phyloP scores from a whole-genome alignment of 2,888 invertebrate species.

The Microctonus brassicae region DNA sequence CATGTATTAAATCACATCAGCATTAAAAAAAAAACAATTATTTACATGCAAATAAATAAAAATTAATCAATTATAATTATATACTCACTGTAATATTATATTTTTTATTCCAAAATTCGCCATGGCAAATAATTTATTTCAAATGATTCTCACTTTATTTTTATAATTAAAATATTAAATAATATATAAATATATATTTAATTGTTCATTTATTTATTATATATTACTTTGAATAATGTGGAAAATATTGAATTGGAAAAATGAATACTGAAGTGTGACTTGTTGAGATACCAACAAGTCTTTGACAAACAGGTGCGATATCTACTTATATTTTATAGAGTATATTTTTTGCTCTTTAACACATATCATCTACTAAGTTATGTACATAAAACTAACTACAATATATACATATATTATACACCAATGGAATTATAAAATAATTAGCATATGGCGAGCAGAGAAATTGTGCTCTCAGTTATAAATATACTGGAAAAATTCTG shows the following conservation, averaged over 20 bases:
- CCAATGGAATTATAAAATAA: not conserved
- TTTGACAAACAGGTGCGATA: not conserved
- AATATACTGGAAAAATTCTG: not conserved
- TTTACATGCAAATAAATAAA: too few species aligned
- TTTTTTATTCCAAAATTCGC: too few species aligned
- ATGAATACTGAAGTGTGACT: not conserved
- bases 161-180: too few species aligned
- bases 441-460: not conserved
- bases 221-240: not conserved
- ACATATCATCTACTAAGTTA: not conserved
- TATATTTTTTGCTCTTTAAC: not conserved
- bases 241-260: not conserved
- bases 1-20: too few species aligned
- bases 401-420: not conserved
- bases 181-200: too few species aligned
- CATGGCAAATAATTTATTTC: too few species aligned
- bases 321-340: not conserved
- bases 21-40: too few species aligned
- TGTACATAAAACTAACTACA: not conserved
- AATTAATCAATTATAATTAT: too few species aligned
- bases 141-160: too few species aligned
- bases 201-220: too few species aligned
- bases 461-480: not conserved
- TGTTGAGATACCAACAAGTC: not conserved
- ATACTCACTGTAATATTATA: too few species aligned